Conservation (phyloP, 2,113 vertebrate genomes). For the Ceuthmochares aereus region DNA sequence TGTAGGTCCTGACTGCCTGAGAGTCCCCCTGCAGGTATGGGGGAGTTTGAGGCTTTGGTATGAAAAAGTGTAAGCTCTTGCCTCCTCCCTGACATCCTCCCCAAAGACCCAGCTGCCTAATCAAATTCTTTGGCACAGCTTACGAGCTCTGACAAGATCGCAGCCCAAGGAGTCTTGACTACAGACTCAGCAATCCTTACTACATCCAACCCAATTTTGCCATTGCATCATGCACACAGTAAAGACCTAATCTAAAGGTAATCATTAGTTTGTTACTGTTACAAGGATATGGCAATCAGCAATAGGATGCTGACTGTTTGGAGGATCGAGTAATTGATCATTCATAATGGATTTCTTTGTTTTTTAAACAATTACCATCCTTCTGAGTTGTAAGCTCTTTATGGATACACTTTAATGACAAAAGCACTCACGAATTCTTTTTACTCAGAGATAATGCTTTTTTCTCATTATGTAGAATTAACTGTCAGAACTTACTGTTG, state of each 20-base stretch:
- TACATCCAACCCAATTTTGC: conserved; percentile 57
- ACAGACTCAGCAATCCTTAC: conserved; percentile 66
- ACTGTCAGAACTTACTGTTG: neutral
- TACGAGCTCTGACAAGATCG: conserved; percentile 63
- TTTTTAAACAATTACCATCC: neutral
- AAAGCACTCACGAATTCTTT: neutral
- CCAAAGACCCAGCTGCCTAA: neutral
- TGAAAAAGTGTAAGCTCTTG: neutral
- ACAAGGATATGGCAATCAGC: conserved; percentile 11
- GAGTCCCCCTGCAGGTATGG: neutral
- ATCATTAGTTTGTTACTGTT: conserved; percentile 50
- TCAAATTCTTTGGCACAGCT: conserved; percentile 50
- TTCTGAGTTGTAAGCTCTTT: neutral
- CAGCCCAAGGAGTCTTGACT: conserved; percentile 61
- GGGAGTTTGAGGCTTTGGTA: neutral
- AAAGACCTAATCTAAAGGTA: conserved; percentile 36
- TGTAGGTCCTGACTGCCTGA: neutral
- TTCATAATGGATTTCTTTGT: neutral
- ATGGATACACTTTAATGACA: neutral
- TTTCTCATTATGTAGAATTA: neutral
- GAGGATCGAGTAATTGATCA: neutral
- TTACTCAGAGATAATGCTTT: neutral
- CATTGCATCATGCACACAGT: neutral
- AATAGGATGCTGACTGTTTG: conserved; percentile 8
- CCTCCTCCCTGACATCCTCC: neutral